A percentile compares a stretch with the other conserved stretches of the same genome.
Conservation (phyloP, 2,113 vertebrate species). For the Gobio gobio region DNA sequence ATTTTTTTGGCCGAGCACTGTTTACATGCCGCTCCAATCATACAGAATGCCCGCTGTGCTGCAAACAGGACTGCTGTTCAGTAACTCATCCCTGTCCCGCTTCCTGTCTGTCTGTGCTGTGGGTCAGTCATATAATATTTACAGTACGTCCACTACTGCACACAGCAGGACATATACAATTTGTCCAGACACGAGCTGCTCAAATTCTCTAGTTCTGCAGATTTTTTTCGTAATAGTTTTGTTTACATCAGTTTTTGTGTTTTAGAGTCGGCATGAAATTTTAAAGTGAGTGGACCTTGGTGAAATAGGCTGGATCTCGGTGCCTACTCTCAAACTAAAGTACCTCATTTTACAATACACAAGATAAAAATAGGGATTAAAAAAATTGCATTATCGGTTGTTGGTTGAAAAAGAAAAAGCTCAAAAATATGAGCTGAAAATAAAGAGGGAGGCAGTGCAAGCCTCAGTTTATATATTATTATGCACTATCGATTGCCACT, state of each 20-base stretch:
- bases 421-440: background rate
- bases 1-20: constrained; percentile 1
- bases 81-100: constrained; percentile 18
- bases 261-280: background rate
- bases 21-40: constrained; percentile 41
- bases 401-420: background rate
- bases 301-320: background rate
- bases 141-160: constrained; percentile 1
- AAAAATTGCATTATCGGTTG: background rate
- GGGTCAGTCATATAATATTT: constrained; percentile 5
- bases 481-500: too few relatives aligned
- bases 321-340: background rate
- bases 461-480: too few relatives aligned
- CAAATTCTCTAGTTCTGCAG: background rate
- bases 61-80: constrained; percentile 41
- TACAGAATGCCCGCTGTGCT: constrained; percentile 21
- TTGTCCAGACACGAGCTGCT: background rate
- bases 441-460: too few relatives aligned
- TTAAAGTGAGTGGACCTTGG: background rate
- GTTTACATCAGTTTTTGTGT: background rate
- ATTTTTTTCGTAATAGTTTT: background rate
- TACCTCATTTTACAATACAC: background rate
- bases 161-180: constrained; percentile 18
- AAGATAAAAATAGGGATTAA: background rate
- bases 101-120: constrained; percentile 18